Evolutionary conservation across 2,797 vertebrate species (phyloP).

Genomic region (Coranthus polyacanthus): DNA sequence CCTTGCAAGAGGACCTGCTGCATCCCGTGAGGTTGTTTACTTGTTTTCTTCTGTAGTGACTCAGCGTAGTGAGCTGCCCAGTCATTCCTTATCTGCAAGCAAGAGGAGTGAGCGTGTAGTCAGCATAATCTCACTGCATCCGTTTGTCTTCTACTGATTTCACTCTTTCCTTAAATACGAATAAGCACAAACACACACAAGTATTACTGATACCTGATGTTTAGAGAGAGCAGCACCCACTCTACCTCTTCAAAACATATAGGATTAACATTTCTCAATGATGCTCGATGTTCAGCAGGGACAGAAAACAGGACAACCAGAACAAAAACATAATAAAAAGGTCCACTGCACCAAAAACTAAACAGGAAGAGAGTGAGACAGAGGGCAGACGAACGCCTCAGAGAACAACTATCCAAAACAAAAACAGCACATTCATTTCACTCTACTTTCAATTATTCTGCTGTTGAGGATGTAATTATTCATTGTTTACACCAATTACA

Average conservation of each 20-base stretch:
- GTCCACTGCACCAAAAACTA: constrained; percentile 11
- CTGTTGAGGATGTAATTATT: not conserved
- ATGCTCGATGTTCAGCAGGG: not conserved
- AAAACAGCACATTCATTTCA: not conserved
- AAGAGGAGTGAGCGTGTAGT: constrained; percentile 13
- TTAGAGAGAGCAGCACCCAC: too few species aligned
- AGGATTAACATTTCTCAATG: too few species aligned
- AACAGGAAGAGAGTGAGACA: constrained; percentile 52
- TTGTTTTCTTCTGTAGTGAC: constrained; percentile 35
- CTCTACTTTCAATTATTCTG: not conserved
- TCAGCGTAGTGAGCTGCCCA: constrained; percentile 22
- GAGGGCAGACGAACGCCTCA: constrained; percentile 26
- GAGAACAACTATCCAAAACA: constrained; percentile 17
- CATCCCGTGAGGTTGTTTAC: not conserved
- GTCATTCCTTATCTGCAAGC: constrained; percentile 38
- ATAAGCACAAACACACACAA: constrained; percentile 3
- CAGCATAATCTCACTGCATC: constrained; percentile 36
- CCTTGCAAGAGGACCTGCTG: too few species aligned
- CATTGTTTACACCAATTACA: not conserved
- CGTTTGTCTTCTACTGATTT: constrained; percentile 31
- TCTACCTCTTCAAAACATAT: too few species aligned
- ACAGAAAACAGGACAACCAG: constrained; percentile 2
- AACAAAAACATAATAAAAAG: constrained; percentile 22
- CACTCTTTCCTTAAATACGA: constrained; percentile 16
- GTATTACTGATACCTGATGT: not conserved